A percentile compares a stretch with the other conserved stretches of the same genome.
These are phyloP conservation scores for Campylomormyrus tamandua DNA, from an alignment of 2,113 vertebrate genomes.

Conservation along the genomic window DNA sequence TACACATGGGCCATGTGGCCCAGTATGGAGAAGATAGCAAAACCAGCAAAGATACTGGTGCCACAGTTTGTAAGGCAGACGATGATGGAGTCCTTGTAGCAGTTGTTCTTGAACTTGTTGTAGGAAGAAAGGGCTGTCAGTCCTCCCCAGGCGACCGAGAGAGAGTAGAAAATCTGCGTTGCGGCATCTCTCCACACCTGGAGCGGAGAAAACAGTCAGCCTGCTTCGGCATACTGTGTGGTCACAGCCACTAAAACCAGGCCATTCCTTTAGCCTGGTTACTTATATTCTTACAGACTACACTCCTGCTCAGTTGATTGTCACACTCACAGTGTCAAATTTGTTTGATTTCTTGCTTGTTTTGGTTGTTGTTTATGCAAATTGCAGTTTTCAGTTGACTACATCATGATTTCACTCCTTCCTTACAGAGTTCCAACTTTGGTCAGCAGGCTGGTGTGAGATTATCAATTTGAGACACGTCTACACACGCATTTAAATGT, in stretches of 20 bases:
- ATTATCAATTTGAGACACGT: background rate
- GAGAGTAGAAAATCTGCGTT: constrained; percentile 89
- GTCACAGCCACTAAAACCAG: background rate
- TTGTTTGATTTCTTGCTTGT: background rate
- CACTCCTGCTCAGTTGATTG: background rate
- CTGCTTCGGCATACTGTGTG: background rate
- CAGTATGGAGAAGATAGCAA: constrained; percentile 91
- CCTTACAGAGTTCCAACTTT: background rate
- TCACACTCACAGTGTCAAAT: background rate
- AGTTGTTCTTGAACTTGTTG: constrained; percentile 90
- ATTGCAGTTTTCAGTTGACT: background rate
- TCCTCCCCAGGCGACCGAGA: constrained; percentile 83
- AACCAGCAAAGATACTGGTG: constrained; percentile 88
- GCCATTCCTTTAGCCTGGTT: background rate
- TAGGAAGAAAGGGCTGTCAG: constrained; percentile 86
- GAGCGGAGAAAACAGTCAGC: background rate
- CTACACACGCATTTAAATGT: background rate
- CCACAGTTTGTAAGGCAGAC: constrained; percentile 79
- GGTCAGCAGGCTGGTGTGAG: background rate
- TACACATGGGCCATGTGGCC: constrained; percentile 87
- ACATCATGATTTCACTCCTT: background rate
- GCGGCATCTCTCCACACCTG: constrained; percentile 96
- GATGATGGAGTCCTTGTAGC: constrained; percentile 76
- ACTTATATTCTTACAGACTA: background rate
- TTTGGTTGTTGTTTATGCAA: background rate